These are phyloP conservation scores for Tylochromis polylepis DNA, from an alignment of 2,113 vertebrate species.

Conservation along the genomic window DNA sequence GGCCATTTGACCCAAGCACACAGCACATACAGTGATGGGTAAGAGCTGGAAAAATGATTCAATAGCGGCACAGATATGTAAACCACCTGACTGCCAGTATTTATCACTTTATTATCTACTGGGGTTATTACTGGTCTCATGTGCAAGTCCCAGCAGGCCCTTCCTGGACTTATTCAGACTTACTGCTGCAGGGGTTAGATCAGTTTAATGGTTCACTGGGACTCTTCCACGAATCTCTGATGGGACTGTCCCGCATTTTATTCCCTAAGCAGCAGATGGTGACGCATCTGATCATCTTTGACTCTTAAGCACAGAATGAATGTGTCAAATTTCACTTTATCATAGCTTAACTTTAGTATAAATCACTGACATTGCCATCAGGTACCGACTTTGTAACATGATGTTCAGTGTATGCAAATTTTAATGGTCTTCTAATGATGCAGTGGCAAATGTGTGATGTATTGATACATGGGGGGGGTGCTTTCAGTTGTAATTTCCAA, in stretches of 20 bases:
- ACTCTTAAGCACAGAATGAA: not conserved
- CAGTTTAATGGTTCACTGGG: not conserved
- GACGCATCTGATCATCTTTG: not conserved
- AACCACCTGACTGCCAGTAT: rapidly evolving
- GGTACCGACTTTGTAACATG: rapidly evolving
- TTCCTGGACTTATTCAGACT: not conserved
- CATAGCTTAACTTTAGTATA: not conserved
- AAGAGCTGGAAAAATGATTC: not conserved
- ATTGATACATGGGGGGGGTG: rapidly evolving
- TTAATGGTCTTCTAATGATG: not conserved
- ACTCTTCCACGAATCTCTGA: not conserved
- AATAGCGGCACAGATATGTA: not conserved
- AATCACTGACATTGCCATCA: rapidly evolving
- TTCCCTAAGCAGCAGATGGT: not conserved
- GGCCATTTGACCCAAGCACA: not conserved
- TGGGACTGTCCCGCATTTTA: rapidly evolving
- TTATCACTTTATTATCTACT: not conserved
- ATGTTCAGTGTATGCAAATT: not conserved
- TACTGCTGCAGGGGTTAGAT: not conserved
- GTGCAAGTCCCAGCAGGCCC: not conserved
- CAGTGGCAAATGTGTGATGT: not conserved
- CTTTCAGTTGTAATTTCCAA: not conserved
- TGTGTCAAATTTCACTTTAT: rapidly evolving
- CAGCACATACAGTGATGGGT: not conserved
- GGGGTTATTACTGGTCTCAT: rapidly evolving